Base-by-base conservation (phyloP, 2,797 vertebrate genomes). In the Pachyuromys duprasi region DNA sequence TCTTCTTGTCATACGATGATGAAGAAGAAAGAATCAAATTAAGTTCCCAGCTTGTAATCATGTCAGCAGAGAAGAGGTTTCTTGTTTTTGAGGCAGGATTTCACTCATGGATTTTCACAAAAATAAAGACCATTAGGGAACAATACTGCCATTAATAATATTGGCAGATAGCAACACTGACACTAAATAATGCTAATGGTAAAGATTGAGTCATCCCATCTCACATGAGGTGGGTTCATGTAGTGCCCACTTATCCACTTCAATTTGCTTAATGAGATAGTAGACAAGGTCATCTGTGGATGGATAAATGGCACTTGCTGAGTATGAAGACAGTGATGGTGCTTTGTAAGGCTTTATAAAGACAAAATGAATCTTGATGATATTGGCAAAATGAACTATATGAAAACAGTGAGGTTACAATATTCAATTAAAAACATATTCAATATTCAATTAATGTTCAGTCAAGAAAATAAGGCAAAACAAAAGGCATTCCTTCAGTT, bases 311-410 rank as follows among this genome's bases (percentile, higher is more conserved):
- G 28, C 36, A 72, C 36, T 57, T n/a, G 20, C 17, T 70, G 6
- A 3, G 6, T 39, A 8, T 45, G 26, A 86, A 13, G 45, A 36
- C 1, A 1, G 8, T 55, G 36, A 36, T 15, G 26, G 62, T 65
- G 57, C 65, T 80, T 84, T 31, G 45, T 86, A 92, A 80, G 14
- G 15, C 18, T 83, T 8, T 53, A 78, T 80, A 91, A 82, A 78
- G 26, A 5, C 36, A 60, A 75, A 92, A 65, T 17, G 36, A 82
- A 75, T 92, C 79, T 62, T 28, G 24, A 26, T 2, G 33, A 31
- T 20, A 80, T 24, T 49, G 17, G 3, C 5, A n/a, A 79, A 88
- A 36, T 49, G 9, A 93, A 42, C n/a, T 42, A 18, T 39, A 76
- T 49, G 17, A 60, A 55, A 45, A 28, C 8, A 80, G 17, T 18